Percentiles rank a stretch among this genome's conserved stretches.
These are phyloP conservation scores for Hyla sarda DNA, from an alignment of 2,113 vertebrate species.

Conservation along the genomic window DNA sequence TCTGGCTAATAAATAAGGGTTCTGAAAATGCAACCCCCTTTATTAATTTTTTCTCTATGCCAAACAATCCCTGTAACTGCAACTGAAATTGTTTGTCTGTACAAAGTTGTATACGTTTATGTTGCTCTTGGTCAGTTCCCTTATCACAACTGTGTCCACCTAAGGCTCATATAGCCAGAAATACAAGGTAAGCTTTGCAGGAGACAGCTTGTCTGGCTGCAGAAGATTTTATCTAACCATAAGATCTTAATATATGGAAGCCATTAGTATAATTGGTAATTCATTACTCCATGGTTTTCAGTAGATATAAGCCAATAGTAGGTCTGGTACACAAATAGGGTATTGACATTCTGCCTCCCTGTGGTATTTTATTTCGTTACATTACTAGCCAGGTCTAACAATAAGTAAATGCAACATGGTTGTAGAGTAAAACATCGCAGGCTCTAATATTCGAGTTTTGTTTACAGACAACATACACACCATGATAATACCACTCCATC, in stretches of 20 bases:
- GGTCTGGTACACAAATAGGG: neutral
- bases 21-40: too few species aligned
- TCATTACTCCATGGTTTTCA: neutral
- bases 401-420: neutral
- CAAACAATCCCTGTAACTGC: neutral
- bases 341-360: neutral
- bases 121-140: neutral
- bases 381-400: neutral
- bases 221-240: neutral
- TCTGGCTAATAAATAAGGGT: too few species aligned
- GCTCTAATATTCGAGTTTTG: neutral
- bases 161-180: neutral
- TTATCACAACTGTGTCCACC: neutral
- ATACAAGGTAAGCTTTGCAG: neutral
- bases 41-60: neutral
- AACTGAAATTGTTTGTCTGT: too few species aligned
- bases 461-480: neutral
- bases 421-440: neutral
- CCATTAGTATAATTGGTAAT: neutral
- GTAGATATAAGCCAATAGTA: neutral
- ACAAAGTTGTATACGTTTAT: neutral
- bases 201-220: conserved; percentile 1
- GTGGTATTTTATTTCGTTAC: neutral
- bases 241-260: conserved; percentile 3
- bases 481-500: neutral